Base-by-base conservation (phyloP, 2,797 vertebrate species). In the Iguana delicatissima region DNA sequence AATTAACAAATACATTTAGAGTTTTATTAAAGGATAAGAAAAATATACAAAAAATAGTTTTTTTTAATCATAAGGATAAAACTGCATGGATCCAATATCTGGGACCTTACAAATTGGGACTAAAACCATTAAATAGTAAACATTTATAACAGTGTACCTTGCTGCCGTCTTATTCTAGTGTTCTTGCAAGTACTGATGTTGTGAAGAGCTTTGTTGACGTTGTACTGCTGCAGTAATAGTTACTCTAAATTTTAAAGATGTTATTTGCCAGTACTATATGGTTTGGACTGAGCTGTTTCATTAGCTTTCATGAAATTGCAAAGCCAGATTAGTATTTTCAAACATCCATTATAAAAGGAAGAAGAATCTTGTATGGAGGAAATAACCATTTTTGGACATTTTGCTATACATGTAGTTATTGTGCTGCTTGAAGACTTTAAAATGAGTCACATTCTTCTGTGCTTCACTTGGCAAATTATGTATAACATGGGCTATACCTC, bases 81-180 rank as follows among this genome's bases (percentile, higher is more conserved):
- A 26, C n/a, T 85, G 84, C 74, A 90, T 89, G 89, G 74, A 62
- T 35, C 0, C n/a, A 38, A 81, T 93, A 83, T 35, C 74, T 85
- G 38, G 89, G 5, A 8, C 69, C 90, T 93, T 42, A 42, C 77
- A 82, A 86, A 94, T 52, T 35, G 24, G 74, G 38, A 55, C 52
- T 91, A 86, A 3, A 89, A 91, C 8, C 1, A 10, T 38, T 20
- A 9, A 82, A 14, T 80, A 13, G 76, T 10, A 80, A 80, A 46
- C 42, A 52, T 59, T 86, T 86, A 29, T 24, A 74, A 12, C 32
- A 24, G 14, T 89, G 42, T 62, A 22, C 9, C n/a, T 76, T 26
- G 12, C 10, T 55, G 24, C 18, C 55, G 29, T 57, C 12, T 22
- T 79, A 42, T 46, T 2, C 29, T 77, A 67, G 18, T 67, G 2